Conservation (phyloP, 2,888 invertebrate genomes). For the Dryococelus australis region DNA sequence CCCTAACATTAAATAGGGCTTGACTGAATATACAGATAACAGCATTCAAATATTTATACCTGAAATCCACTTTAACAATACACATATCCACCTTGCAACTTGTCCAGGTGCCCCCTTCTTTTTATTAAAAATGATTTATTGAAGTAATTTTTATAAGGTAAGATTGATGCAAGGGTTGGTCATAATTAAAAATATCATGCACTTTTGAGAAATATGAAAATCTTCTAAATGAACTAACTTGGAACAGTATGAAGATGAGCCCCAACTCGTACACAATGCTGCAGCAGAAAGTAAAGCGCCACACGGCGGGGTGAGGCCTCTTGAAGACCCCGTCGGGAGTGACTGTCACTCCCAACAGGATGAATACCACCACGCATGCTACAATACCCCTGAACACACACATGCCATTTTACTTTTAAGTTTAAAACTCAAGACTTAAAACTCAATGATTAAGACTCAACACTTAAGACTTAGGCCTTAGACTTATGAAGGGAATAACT, state of each 20-base stretch:
- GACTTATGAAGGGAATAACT: too few relatives aligned
- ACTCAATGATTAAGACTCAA: too few relatives aligned
- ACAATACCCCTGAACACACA: slow-evolving; percentile 58
- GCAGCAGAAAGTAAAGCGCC: slow-evolving; percentile 62
- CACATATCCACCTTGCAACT: too few relatives aligned
- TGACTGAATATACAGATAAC: too few relatives aligned
- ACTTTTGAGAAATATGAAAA: not conserved
- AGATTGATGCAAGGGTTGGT: not conserved
- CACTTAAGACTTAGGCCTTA: too few relatives aligned
- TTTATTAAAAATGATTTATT: too few relatives aligned
- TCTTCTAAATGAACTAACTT: slow-evolving; percentile 45
- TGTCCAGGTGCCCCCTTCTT: too few relatives aligned
- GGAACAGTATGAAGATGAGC: slow-evolving; percentile 62
- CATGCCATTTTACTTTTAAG: slow-evolving; percentile 5
- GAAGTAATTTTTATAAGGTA: too few relatives aligned
- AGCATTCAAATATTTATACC: too few relatives aligned
- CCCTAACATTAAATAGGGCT: too few relatives aligned
- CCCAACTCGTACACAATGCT: slow-evolving; percentile 63
- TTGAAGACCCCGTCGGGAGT: slow-evolving; percentile 65
- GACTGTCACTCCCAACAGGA: slow-evolving; percentile 63
- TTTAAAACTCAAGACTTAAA: slow-evolving; percentile 20
- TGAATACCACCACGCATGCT: slow-evolving; percentile 60
- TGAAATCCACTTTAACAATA: too few relatives aligned
- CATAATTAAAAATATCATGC: not conserved
- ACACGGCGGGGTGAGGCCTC: slow-evolving; percentile 65